These are phyloP conservation scores for Sinocyclocheilus rhinocerous DNA, from an alignment of 2,113 vertebrate genomes.

Conservation along the genomic window DNA sequence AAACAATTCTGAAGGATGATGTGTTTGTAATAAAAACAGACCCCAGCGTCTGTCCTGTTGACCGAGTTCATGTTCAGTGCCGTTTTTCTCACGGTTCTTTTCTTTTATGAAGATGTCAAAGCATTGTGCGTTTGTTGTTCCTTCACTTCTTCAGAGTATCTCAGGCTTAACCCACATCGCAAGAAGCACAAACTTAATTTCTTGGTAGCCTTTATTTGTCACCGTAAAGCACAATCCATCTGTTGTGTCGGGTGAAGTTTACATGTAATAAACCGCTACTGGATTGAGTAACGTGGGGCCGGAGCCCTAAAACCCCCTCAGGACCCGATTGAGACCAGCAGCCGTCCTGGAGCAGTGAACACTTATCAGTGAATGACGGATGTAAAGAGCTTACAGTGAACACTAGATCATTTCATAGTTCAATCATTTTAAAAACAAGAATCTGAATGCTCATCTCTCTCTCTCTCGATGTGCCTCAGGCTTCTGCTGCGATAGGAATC, in stretches of 20 bases:
- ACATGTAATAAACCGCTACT: background rate
- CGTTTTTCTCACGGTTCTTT: background rate
- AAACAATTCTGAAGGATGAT: background rate
- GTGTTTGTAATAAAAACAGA: background rate
- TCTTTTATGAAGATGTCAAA: background rate
- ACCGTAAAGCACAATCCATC: background rate
- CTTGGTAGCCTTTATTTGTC: background rate
- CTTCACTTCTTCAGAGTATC: background rate
- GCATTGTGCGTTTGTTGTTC: background rate
- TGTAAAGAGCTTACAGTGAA: background rate
- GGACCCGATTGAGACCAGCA: background rate
- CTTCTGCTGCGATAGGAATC: conserved; percentile 18
- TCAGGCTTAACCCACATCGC: background rate
- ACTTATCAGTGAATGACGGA: background rate
- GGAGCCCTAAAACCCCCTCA: background rate
- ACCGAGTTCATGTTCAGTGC: background rate
- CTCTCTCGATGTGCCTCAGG: background rate
- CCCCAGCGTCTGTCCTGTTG: background rate
- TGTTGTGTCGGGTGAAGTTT: background rate
- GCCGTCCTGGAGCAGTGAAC: background rate
- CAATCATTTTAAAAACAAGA: background rate
- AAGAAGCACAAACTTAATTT: background rate
- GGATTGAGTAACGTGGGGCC: background rate
- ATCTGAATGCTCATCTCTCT: background rate
- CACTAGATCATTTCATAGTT: background rate